Evolutionary conservation across 2,888 invertebrate species (phyloP), one percentile per base, ranked within the genome.

Genomic region (Lepidocyrtinus sp.): DNA sequence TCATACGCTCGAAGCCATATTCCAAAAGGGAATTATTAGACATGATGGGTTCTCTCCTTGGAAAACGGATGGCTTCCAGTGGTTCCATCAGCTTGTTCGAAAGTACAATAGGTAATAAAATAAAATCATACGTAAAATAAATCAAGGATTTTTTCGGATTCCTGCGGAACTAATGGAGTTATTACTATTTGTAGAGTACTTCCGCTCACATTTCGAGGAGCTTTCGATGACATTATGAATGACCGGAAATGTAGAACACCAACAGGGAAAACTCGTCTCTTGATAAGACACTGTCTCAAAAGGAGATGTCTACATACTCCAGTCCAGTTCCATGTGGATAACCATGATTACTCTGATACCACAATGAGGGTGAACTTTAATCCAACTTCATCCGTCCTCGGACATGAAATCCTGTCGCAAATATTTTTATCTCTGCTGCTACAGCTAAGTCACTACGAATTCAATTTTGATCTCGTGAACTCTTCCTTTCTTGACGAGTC

Each of bases 341-440:
- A 83, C 59, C 55, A 75, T 36, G 86, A 86, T 74, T 85, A 74
- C 64, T 50, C 69, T 46, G 84, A 85, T 68, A 21, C 69, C 0
- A 82, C 70, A n/a, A 70, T 86, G 15, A 73, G 83, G 3, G 82
- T 86, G 12, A 85, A 75, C 50, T 82, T 82, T 46, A 75, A 83
- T 55, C 82, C 79, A 15, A 70, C 80, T 17, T 59, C 75, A 79
- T 86, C 82, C 86, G 88, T 85, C 62, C 71, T 87, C 22, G 92
- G 92, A 7, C 91, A 93, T 89, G 92, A 92, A 88, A 93, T 93
- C 84, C 87, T 93, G 24, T 89, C 89, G 0, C 90, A 92, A 88
- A 91, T 92, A 86, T 89, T 92, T 74, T 86, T 91, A 73, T 92
- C 92, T 0, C 90, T 91, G 19, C 87, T 92, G 45, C 87, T 90